These are phyloP conservation scores for Gracilinanus agilis DNA, from an alignment of 2,113 vertebrate species.

Conservation along the genomic window DNA sequence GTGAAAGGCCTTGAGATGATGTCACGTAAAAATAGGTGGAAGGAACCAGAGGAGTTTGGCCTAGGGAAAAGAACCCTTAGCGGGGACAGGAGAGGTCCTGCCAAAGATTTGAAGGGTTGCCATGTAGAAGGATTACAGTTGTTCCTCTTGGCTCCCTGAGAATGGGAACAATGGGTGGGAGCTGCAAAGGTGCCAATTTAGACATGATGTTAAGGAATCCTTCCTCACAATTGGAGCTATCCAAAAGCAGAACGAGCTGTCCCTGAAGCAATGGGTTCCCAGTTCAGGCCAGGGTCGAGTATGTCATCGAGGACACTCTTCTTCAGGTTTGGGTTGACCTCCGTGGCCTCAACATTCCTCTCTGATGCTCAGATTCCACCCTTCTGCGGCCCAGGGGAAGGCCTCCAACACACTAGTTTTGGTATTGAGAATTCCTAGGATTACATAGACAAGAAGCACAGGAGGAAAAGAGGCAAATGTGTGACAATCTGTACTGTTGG, in stretches of 20 bases:
- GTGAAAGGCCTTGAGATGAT: background rate
- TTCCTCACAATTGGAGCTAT: background rate
- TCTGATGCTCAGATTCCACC: background rate
- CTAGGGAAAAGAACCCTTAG: background rate
- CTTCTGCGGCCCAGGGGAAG: background rate
- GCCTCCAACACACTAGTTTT: background rate
- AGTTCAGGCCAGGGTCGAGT: background rate
- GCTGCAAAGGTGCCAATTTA: background rate
- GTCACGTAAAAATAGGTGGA: background rate
- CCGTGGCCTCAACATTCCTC: background rate
- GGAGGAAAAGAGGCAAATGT: background rate
- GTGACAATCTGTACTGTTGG: background rate
- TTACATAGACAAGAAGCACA: background rate
- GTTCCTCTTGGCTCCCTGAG: background rate
- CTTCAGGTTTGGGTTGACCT: background rate
- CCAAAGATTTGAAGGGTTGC: background rate
- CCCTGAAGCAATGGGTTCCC: background rate
- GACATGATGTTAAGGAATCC: background rate
- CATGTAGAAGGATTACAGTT: background rate
- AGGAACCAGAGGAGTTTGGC: background rate
- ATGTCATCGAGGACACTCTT: background rate
- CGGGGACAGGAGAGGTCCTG: background rate
- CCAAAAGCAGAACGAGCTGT: background rate
- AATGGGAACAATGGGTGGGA: background rate
- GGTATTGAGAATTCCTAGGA: background rate